phyloP scores from a whole-genome alignment of 1,140 invertebrate species.

The Orchesella cincta region DNA sequence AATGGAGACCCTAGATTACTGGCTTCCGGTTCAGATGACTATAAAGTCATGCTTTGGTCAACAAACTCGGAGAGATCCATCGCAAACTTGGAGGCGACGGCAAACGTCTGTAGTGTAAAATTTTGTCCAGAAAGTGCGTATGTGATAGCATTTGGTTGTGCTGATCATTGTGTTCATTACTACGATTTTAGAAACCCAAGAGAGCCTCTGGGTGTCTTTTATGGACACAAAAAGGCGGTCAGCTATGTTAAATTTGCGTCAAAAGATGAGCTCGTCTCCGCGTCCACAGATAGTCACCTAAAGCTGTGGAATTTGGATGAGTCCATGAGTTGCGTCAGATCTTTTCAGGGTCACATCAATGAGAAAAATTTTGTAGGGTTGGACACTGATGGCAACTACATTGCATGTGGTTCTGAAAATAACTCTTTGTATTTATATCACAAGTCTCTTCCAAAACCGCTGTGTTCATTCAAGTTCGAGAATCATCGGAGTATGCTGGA shows the following conservation, averaged over 20 bases:
- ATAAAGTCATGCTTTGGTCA: constrained; percentile 92
- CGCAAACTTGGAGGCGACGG: constrained; percentile 77
- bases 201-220: constrained; percentile 78
- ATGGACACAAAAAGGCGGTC: constrained; percentile 90
- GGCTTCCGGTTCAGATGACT: constrained; percentile 91
- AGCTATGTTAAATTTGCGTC: constrained; percentile 94
- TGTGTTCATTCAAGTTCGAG: constrained; percentile 87
- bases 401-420: constrained; percentile 95
- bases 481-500: constrained; percentile 76
- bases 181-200: constrained; percentile 87
- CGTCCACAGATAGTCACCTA: constrained; percentile 89
- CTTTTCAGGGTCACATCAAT: constrained; percentile 90
- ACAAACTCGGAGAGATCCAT: constrained; percentile 78
- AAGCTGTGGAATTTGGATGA: constrained; percentile 88
- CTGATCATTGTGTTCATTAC: constrained; percentile 94
- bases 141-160: constrained; percentile 85
- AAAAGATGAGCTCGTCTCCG: constrained; percentile 84
- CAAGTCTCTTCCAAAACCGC: constrained; percentile 81
- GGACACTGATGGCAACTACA: constrained; percentile 88
- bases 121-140: constrained; percentile 85
- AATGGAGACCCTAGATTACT: constrained; percentile 84
- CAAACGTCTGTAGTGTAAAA: constrained; percentile 94
- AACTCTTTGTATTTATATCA: constrained; percentile 93
- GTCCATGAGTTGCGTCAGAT: constrained; percentile 72
- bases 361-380: constrained; percentile 96